Percentiles rank a stretch among this genome's conserved stretches.
These are phyloP conservation scores for Drosophila formosana DNA, from an alignment of 2,888 invertebrate genomes.

Conservation along the genomic window DNA sequence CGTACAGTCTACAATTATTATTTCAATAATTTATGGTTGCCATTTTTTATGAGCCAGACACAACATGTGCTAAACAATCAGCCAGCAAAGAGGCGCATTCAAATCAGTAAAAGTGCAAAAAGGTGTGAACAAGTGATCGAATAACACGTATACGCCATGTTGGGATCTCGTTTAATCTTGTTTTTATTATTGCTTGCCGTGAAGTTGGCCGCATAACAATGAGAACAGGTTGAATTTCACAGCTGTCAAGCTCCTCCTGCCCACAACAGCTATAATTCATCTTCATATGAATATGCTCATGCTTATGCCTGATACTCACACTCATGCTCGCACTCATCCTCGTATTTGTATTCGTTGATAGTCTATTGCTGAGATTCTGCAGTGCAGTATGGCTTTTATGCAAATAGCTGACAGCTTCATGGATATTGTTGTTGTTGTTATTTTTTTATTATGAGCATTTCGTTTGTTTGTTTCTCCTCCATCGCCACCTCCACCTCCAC, in stretches of 20 bases:
- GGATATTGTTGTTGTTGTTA: conserved; percentile 31
- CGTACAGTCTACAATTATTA: neutral
- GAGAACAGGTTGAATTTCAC: neutral
- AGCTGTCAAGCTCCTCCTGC: neutral
- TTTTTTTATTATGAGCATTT: conserved; percentile 27
- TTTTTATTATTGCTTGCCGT: neutral
- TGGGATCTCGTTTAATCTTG: neutral
- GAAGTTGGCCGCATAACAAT: neutral
- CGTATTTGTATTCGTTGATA: neutral
- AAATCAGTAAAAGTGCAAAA: neutral
- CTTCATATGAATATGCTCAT: conserved; percentile 5
- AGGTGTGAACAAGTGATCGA: neutral
- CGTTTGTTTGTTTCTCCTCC: conserved; percentile 19
- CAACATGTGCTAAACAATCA: conserved; percentile 11
- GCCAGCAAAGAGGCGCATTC: neutral
- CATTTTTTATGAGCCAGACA: conserved; percentile 8
- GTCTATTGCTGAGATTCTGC: conserved; percentile 19
- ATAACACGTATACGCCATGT: neutral
- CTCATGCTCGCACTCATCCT: neutral
- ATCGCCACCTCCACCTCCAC: neutral
- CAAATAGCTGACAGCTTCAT: conserved; percentile 29
- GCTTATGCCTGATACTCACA: neutral
- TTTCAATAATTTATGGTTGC: conserved; percentile 9
- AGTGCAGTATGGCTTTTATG: conserved; percentile 38
- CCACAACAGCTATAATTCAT: conserved; percentile 3